Evolutionary conservation across 2,888 invertebrate genomes (phyloP), one percentile per base, ranked within the genome.

Genomic region (Temnothorax ravouxi): DNA sequence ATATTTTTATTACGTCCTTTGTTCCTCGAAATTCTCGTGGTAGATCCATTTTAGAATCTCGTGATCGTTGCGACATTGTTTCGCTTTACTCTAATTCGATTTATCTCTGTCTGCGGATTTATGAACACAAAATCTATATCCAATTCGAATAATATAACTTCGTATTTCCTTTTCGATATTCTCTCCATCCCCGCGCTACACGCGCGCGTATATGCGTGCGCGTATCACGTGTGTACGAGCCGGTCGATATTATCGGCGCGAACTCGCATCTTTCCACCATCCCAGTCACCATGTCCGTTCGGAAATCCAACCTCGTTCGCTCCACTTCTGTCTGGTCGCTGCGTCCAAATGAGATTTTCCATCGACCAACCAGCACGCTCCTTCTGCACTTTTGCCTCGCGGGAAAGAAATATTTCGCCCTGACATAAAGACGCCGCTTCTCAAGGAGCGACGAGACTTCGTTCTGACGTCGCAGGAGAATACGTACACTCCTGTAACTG

Each of bases 321-420:
- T 91, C 85, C 88, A 86, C 88, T 90, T 90, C 85, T 87, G 86
- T 84, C 85, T 87, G 90, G 91, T 89, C 87, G 85, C 87, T 86
- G 88, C 86, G 84, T 85, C 81, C 88, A 87, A 88, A 89, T 86
- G 88, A 90, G 89, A 89, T 90, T 88, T 90, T 86, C 87, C 84
- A 84, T 88, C 86, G 82, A 76, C 83, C 84, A 64, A 62, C 38
- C 66, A 47, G n/a, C 76, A 52, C 77, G n/a, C 64, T 79, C 59
- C 52, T 41, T 82, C 56, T 76, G 34, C 54, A 21, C 69, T 64
- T n/a, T 6, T 64, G 34, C 18, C 72, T 79, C 85, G 69, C 67
- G 34, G n/a, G 21, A 64, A 69, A 69, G 59, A 79, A 69, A 79
- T 44, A 56, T 69, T 79, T 21, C 69, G 71, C 13, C 15, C 13